Conservation (phyloP, 2,888 invertebrate species). For the Drosophila borborema region DNA sequence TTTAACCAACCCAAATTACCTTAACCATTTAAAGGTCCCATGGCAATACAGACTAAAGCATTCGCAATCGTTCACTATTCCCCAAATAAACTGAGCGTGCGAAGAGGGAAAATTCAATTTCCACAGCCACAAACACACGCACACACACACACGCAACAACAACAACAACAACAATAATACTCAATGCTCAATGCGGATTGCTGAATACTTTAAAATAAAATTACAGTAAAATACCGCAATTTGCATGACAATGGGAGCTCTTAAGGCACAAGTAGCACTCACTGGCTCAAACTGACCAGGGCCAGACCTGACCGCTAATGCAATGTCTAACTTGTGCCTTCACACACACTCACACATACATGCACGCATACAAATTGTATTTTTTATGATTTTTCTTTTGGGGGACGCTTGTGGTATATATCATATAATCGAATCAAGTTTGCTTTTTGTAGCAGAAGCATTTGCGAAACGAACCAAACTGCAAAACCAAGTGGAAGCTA, state of each 20-base stretch:
- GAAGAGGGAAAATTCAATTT: conserved; percentile 13
- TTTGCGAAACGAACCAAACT: conserved; percentile 24
- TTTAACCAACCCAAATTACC: conserved; percentile 62
- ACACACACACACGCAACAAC: conserved; percentile 8
- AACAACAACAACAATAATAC: conserved; percentile 6
- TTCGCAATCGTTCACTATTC: conserved; percentile 36
- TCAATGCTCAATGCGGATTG: conserved; percentile 8
- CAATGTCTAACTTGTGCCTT: conserved; percentile 53
- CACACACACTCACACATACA: neutral
- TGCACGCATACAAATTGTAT: neutral
- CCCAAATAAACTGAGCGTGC: conserved; percentile 3
- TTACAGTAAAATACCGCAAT: conserved; percentile 72
- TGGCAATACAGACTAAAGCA: conserved; percentile 49
- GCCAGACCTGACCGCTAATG: conserved; percentile 9
- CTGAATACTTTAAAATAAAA: conserved; percentile 61
- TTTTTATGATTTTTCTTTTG: neutral
- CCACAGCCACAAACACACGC: conserved; percentile 3
- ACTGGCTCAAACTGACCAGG: conserved; percentile 35
- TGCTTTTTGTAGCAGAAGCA: conserved; percentile 36
- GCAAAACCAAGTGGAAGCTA: conserved; percentile 12
- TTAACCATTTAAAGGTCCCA: conserved; percentile 38
- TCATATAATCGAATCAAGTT: conserved; percentile 55
- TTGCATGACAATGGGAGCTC: conserved; percentile 66
- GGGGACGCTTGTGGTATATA: conserved; percentile 20
- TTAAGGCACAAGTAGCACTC: conserved; percentile 19